Conservation (phyloP, 2,888 invertebrate genomes). For the Epinotia nisella region DNA sequence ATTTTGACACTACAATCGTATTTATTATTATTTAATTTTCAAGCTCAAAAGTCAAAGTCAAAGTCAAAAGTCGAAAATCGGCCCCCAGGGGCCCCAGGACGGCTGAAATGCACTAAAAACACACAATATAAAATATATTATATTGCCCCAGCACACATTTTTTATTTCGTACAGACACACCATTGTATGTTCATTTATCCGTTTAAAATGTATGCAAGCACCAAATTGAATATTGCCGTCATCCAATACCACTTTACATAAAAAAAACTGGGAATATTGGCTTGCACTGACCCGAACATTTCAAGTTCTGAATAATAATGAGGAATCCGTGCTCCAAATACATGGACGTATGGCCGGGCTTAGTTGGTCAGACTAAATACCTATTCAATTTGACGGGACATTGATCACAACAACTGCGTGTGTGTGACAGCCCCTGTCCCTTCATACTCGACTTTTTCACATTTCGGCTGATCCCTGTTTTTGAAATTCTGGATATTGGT, state of each 20-base stretch:
- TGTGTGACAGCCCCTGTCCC: conserved; percentile 61
- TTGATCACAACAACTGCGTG: conserved; percentile 70
- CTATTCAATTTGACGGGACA: conserved; percentile 74
- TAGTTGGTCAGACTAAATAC: conserved; percentile 60
- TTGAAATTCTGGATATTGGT: conserved; percentile 38
- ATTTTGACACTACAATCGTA: too few relatives aligned
- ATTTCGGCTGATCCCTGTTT: conserved; percentile 55
- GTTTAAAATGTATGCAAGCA: conserved; percentile 2
- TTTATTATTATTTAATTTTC: too few relatives aligned
- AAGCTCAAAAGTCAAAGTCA: too few relatives aligned
- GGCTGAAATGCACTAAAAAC: too few relatives aligned
- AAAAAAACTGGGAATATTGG: conserved; percentile 37
- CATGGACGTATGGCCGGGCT: conserved; percentile 44
- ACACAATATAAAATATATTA: too few relatives aligned
- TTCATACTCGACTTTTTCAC: conserved; percentile 60
- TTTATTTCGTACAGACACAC: too few relatives aligned
- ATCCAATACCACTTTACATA: conserved; percentile 28
- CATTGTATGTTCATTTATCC: not conserved
- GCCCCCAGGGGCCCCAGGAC: too few relatives aligned
- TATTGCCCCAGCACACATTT: too few relatives aligned
- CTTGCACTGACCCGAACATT: conserved; percentile 40
- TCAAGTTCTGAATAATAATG: conserved; percentile 44
- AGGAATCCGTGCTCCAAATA: conserved; percentile 43
- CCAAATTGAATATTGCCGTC: conserved; percentile 25
- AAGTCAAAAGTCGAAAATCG: too few relatives aligned